phyloP scores from a whole-genome alignment of 2,113 vertebrate genomes.

The Coryphaenoides rupestris region DNA sequence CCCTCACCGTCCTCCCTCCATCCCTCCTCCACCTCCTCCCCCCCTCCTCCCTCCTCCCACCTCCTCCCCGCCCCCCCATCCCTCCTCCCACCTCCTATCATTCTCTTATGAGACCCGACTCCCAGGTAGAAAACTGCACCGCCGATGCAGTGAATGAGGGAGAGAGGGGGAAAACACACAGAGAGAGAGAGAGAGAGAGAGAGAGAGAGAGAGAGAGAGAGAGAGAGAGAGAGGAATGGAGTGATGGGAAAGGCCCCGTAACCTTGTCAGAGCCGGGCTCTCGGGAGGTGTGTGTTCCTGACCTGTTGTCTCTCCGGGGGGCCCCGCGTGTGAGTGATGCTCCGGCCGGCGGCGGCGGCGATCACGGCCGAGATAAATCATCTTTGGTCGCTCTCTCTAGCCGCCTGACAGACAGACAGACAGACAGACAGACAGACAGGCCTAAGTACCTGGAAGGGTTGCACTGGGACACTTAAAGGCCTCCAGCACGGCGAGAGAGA shows the following conservation, averaged over 20 bases:
- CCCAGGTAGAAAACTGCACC: constrained; percentile 28
- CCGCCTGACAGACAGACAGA: constrained; percentile 54
- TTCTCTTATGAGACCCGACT: constrained; percentile 23
- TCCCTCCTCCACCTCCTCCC: too few species aligned
- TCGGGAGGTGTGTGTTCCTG: constrained; percentile 34
- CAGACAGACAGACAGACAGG: constrained; percentile 65
- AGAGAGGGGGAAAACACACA: neutral
- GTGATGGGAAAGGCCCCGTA: constrained; percentile 18
- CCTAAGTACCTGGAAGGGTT: constrained; percentile 67
- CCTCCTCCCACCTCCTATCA: constrained; percentile 16
- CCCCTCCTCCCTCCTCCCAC: constrained; percentile 9
- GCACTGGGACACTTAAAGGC: constrained; percentile 63
- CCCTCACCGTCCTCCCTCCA: too few species aligned
- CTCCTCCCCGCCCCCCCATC: too few species aligned
- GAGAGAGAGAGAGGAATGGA: constrained; percentile 2
- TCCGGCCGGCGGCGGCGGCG: constrained; percentile 42
- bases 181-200: constrained; percentile 14
- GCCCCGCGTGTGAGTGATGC: constrained; percentile 42
- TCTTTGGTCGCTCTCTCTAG: constrained; percentile 55
- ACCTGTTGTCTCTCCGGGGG: constrained; percentile 41
- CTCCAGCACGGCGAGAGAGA: constrained; percentile 38
- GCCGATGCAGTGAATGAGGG: neutral
- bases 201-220: constrained; percentile 8
- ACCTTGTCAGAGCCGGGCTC: constrained; percentile 13
- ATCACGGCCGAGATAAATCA: constrained; percentile 60